Percentiles rank a stretch among this genome's conserved stretches.
Conservation (phyloP, 2,113 vertebrate species). For the Litocranius walleri region DNA sequence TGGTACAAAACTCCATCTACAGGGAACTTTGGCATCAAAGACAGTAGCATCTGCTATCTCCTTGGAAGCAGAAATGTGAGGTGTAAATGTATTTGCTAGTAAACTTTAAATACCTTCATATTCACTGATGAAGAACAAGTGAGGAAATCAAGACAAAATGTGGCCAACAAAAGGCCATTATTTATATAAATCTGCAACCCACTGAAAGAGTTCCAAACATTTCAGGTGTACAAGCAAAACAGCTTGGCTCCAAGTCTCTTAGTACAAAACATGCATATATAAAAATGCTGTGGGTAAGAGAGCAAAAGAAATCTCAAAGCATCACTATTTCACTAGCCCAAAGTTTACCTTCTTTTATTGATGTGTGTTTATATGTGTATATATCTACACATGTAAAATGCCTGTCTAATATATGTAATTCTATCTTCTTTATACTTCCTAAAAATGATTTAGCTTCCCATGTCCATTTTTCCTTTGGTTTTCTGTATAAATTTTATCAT, state of each 20-base stretch:
- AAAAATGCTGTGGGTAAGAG: neutral
- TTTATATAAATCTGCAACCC: neutral
- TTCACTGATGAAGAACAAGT: conserved; percentile 15
- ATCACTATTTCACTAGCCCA: neutral
- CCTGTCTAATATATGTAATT: neutral
- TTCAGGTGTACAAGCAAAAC: neutral
- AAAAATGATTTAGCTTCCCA: neutral
- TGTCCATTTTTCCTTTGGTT: neutral
- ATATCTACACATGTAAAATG: neutral
- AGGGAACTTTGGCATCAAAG: conserved; percentile 34
- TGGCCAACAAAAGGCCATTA: neutral
- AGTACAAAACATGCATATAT: neutral
- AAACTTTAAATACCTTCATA: conserved; percentile 29
- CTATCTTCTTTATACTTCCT: neutral
- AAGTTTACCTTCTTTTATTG: neutral
- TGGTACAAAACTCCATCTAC: conserved; percentile 31
- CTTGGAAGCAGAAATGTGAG: conserved; percentile 12
- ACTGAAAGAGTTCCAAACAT: neutral
- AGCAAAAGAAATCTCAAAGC: neutral
- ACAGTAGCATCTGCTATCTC: conserved; percentile 6
- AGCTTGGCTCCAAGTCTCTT: neutral
- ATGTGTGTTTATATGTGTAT: neutral
- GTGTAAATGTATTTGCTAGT: neutral
- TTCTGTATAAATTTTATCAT: neutral
- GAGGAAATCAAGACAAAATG: neutral